Conservation (phyloP, 2,113 vertebrate genomes). For the human (Homo sapiens) region DNA sequence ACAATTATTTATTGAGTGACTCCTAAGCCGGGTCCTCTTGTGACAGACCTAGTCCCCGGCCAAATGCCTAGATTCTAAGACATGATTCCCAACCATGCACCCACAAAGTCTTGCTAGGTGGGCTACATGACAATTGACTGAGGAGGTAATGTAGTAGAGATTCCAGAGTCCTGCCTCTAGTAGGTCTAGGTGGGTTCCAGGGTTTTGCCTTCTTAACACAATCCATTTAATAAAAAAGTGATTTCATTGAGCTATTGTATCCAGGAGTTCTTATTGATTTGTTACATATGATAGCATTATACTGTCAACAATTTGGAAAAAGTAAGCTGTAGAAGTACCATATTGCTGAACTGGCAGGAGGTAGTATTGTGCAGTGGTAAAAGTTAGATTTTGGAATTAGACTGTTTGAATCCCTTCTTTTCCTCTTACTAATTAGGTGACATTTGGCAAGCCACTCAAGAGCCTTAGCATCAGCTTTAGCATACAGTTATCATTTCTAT, state of each 20-base stretch:
- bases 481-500: not conserved
- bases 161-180: not conserved
- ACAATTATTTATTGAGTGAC: not conserved
- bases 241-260: not conserved
- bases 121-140: not conserved
- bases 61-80: not conserved
- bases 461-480: not conserved
- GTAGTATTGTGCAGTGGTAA: not conserved
- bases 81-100: not conserved
- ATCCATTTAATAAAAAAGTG: not conserved
- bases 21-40: not conserved
- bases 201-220: not conserved
- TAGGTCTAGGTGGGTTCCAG: not conserved
- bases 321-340: not conserved
- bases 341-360: not conserved
- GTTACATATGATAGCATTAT: not conserved
- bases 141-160: not conserved
- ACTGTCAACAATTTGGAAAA: not conserved
- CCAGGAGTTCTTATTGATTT: not conserved
- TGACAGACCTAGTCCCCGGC: not conserved
- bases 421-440: not conserved
- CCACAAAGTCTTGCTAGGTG: not conserved
- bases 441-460: not conserved
- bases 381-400: not conserved
- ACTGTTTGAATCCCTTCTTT: not conserved